Percentiles rank a stretch among this genome's conserved stretches.
Evolutionary conservation across 2,113 vertebrate genomes (phyloP).

Genomic region (Urocitellus parryii): DNA sequence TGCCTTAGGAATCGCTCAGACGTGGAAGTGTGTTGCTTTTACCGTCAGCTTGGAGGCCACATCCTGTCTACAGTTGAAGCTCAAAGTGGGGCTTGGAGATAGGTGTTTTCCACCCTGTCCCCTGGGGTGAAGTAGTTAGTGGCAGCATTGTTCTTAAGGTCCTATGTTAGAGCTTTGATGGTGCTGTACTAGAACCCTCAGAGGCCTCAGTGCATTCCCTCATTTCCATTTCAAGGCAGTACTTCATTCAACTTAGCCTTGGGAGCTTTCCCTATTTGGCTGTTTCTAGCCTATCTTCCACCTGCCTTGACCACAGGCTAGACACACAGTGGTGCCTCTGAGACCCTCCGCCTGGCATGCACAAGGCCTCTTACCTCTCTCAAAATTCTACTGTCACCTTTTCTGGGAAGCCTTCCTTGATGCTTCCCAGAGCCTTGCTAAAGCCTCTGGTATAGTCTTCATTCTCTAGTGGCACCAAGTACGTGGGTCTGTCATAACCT

Average conservation of each 20-base stretch:
- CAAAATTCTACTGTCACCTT: neutral
- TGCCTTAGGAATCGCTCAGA: neutral
- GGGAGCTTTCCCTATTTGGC: neutral
- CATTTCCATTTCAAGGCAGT: neutral
- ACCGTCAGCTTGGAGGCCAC: neutral
- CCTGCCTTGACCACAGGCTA: neutral
- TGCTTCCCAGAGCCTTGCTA: neutral
- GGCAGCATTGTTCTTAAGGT: neutral
- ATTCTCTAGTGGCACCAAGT: neutral
- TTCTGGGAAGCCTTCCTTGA: neutral
- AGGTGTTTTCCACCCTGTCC: neutral
- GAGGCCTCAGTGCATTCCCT: neutral
- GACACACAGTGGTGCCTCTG: neutral
- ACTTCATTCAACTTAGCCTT: neutral
- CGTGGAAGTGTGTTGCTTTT: neutral
- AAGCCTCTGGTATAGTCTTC: neutral
- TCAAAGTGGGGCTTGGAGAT: neutral
- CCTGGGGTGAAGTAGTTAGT: neutral
- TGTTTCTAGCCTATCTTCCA: neutral
- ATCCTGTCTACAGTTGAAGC: conserved; percentile 56
- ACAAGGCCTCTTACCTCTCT: neutral
- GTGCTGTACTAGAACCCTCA: neutral
- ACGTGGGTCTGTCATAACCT: neutral
- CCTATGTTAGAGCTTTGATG: neutral
- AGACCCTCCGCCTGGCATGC: neutral